These are phyloP conservation scores for Cinclus cinclus DNA, from an alignment of 2,113 vertebrate species.

Conservation along the genomic window DNA sequence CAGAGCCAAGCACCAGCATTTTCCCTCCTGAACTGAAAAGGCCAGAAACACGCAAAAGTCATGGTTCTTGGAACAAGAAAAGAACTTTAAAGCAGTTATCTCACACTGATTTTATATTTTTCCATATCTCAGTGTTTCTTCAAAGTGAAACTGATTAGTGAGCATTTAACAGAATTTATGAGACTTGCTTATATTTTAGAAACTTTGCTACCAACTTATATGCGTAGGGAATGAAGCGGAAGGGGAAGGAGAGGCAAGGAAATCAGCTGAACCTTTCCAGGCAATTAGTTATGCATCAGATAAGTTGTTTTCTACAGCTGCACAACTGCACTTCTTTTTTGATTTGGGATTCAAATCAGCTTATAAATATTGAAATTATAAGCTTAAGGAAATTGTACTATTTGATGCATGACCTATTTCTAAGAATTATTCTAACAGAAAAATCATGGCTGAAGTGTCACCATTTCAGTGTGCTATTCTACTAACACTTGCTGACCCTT, in stretches of 20 bases:
- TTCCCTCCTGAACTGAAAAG: not conserved
- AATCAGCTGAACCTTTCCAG: slow-evolving; percentile 57
- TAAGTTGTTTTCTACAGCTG: slow-evolving; percentile 65
- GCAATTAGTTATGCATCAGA: slow-evolving; percentile 62
- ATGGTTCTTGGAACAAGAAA: not conserved
- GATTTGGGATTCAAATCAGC: slow-evolving; percentile 71
- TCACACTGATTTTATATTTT: not conserved
- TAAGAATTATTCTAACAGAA: slow-evolving; percentile 45
- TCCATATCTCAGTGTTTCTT: not conserved
- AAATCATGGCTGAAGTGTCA: not conserved
- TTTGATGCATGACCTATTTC: slow-evolving; percentile 52
- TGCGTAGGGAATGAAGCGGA: not conserved
- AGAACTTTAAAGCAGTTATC: not conserved
- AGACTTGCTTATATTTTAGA: not conserved
- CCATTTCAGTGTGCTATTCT: not conserved
- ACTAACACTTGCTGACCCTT: not conserved
- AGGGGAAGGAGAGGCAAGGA: not conserved
- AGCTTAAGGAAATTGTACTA: slow-evolving; percentile 52
- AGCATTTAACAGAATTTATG: not conserved
- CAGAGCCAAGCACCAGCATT: not conserved
- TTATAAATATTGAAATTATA: slow-evolving; percentile 72
- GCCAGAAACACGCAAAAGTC: rapidly evolving
- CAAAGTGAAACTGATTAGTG: not conserved
- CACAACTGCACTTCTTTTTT: slow-evolving; percentile 26
- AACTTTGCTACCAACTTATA: not conserved